Conservation (phyloP, 2,113 vertebrate genomes). For the Accipiter cooperii region DNA sequence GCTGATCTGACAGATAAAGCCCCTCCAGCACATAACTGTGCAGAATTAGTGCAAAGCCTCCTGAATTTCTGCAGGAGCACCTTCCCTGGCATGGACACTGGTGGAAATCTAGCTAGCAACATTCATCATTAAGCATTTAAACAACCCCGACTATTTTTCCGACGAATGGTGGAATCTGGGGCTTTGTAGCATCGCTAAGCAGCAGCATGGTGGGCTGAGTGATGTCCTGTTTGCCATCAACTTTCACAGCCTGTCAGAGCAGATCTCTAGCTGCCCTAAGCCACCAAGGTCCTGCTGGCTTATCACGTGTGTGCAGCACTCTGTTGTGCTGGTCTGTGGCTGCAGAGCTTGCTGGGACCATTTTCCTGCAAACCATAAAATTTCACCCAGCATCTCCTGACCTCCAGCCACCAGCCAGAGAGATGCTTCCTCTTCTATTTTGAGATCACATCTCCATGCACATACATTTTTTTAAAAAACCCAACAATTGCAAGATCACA, state of each 20-base stretch:
- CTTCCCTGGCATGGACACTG: background rate
- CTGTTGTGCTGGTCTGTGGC: background rate
- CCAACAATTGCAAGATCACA: background rate
- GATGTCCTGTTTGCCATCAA: background rate
- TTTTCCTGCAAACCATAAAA: background rate
- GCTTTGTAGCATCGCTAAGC: fast-evolving
- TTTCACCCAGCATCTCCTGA: background rate
- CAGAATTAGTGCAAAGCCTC: background rate
- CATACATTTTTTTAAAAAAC: background rate
- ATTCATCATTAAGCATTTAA: background rate
- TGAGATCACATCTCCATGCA: background rate
- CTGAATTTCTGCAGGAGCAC: background rate
- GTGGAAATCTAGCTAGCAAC: background rate
- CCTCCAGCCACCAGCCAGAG: background rate
- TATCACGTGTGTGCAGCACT: fast-evolving
- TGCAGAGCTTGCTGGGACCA: background rate
- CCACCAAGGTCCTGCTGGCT: background rate
- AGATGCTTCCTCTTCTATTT: background rate
- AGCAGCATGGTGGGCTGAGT: background rate
- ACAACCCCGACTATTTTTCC: background rate
- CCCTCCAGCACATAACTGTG: background rate
- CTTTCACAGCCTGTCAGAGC: background rate
- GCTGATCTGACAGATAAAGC: background rate
- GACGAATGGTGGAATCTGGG: background rate
- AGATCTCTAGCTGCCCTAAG: background rate